Conservation (phyloP, 2,888 invertebrate species). For the Acleris sparsana region DNA sequence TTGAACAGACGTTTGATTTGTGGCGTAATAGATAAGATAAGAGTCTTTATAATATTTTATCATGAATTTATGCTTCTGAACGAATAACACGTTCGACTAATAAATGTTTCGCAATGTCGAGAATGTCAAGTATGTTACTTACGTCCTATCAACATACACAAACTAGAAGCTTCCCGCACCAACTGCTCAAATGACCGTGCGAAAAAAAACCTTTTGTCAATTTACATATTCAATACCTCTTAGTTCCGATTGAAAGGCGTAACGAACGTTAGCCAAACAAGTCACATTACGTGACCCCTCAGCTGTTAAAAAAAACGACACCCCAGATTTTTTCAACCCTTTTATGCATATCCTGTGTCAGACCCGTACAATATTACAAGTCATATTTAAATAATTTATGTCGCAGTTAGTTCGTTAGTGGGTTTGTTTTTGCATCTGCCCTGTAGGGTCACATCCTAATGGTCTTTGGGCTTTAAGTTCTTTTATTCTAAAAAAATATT, state of each 20-base stretch:
- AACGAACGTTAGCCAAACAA: constrained; percentile 66
- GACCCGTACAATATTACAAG: constrained; percentile 76
- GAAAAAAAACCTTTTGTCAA: constrained; percentile 55
- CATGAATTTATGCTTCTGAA: background rate
- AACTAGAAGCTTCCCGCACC: constrained; percentile 10
- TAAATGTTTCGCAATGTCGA: too few relatives aligned
- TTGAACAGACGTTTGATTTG: constrained; percentile 55
- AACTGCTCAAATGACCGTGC: constrained; percentile 60
- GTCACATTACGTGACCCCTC: constrained; percentile 59
- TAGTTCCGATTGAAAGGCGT: constrained; percentile 59
- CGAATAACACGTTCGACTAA: too few relatives aligned
- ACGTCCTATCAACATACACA: background rate
- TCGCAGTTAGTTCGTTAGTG: constrained; percentile 60
- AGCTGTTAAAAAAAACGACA: constrained; percentile 69
- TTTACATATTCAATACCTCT: constrained; percentile 70
- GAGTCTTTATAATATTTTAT: constrained; percentile 45
- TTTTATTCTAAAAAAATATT: background rate
- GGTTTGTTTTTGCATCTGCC: constrained; percentile 72
- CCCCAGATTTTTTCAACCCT: constrained; percentile 78
- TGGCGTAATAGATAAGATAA: constrained; percentile 62
- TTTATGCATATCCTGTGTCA: constrained; percentile 81
- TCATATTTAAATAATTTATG: constrained; percentile 83
- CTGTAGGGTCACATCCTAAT: constrained; percentile 30
- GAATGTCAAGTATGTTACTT: background rate
- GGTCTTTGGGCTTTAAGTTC: constrained; percentile 2